A percentile compares a stretch with the other conserved stretches of the same genome.
phyloP scores from a whole-genome alignment of 2,797 vertebrate species.

The Pangasius larnaudii region DNA sequence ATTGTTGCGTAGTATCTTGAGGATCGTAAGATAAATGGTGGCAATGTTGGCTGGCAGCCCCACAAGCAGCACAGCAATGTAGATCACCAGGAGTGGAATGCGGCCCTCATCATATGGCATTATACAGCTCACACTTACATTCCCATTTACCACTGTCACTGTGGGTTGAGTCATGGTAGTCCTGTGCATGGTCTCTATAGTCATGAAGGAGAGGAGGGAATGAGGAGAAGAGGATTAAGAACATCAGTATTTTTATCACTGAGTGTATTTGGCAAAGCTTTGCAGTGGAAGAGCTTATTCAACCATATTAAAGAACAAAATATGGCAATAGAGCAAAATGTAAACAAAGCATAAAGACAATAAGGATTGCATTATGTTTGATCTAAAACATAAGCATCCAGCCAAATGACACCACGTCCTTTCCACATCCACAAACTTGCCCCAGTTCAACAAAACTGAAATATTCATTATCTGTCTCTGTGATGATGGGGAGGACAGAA shows the following conservation, averaged over 20 bases:
- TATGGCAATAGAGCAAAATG: neutral
- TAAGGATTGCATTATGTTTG: neutral
- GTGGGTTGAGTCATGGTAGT: neutral
- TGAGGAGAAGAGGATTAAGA: constrained; percentile 20
- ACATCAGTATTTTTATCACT: neutral
- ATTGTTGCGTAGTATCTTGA: constrained; percentile 77
- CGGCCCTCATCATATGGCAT: constrained; percentile 64
- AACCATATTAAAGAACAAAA: neutral
- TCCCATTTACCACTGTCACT: neutral
- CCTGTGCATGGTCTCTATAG: constrained; percentile 57
- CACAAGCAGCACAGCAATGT: constrained; percentile 75
- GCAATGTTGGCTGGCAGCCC: constrained; percentile 85
- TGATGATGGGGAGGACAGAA: too few species aligned
- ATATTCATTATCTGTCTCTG: neutral
- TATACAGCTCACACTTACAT: constrained; percentile 50
- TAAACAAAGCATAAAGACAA: neutral
- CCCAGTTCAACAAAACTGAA: neutral
- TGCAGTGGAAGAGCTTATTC: neutral
- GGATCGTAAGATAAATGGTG: constrained; percentile 76
- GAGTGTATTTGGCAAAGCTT: neutral
- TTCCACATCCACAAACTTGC: too few species aligned
- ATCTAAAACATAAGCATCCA: neutral
- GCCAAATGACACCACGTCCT: too few species aligned
- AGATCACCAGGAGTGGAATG: constrained; percentile 74
- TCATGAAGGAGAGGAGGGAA: neutral